Evolutionary conservation across 2,797 vertebrate species (phyloP).

Genomic region (Danio tinwini): DNA sequence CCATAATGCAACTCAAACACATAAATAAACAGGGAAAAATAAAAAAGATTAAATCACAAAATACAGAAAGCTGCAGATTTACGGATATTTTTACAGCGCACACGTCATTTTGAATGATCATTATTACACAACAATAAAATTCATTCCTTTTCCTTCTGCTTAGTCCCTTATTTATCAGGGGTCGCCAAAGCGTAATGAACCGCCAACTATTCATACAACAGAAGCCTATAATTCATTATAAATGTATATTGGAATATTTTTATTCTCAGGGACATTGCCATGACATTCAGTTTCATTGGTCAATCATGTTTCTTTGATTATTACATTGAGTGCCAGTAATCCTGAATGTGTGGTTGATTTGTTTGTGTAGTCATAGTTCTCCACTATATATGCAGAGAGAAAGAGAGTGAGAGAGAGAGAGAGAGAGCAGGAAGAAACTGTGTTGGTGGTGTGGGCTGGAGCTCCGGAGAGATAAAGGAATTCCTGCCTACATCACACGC

Average conservation of each 20-base stretch:
- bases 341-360: not conserved
- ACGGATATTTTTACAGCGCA: no score
- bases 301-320: not conserved
- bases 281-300: not conserved
- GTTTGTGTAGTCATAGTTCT: conserved; percentile 4
- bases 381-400: not conserved
- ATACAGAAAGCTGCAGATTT: no score
- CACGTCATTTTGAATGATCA: no score
- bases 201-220: no score
- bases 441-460: conserved; percentile 52
- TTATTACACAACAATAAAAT: no score
- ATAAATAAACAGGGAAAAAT: no score
- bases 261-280: not conserved
- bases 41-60: no score
- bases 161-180: no score
- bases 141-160: no score
- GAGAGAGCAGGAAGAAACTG: conserved; percentile 23
- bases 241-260: not conserved
- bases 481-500: conserved; percentile 57
- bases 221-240: no score
- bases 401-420: not conserved
- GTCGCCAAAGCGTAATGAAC: no score
- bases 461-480: conserved; percentile 50
- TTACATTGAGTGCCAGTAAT: not conserved
- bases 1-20: no score